Conservation (phyloP, 2,797 vertebrate genomes). For the Cygnus olor region DNA sequence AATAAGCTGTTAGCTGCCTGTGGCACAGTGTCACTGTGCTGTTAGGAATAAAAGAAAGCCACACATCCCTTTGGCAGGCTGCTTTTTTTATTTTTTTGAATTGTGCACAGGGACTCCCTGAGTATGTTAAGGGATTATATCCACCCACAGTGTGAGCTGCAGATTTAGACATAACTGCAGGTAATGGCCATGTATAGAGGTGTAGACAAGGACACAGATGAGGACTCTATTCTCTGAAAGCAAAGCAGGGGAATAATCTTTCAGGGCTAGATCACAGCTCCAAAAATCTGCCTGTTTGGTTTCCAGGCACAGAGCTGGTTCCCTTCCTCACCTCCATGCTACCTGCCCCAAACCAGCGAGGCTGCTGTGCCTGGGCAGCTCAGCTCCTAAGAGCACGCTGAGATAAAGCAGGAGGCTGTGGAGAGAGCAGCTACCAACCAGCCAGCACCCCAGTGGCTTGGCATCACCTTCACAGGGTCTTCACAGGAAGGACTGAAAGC, state of each 20-base stretch:
- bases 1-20: not conserved
- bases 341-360: not conserved
- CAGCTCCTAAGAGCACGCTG: not conserved
- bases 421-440: not conserved
- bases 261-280: not conserved
- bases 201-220: not conserved
- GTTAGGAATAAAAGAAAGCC: not conserved
- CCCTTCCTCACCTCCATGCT: not conserved
- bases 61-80: not conserved
- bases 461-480: not conserved
- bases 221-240: not conserved
- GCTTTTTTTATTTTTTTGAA: not conserved
- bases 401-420: not conserved
- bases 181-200: not conserved
- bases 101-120: not conserved
- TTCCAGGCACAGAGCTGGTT: not conserved
- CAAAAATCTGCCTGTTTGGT: not conserved
- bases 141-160: not conserved
- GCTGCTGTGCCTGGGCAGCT: not conserved
- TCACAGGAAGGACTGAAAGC: not conserved
- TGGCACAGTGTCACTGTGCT: not conserved
- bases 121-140: not conserved
- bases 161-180: not conserved
- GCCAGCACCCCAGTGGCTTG: rapidly evolving
- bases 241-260: not conserved